Evolutionary conservation across 2,797 vertebrate genomes (phyloP).

Genomic region (Argentina silus): DNA sequence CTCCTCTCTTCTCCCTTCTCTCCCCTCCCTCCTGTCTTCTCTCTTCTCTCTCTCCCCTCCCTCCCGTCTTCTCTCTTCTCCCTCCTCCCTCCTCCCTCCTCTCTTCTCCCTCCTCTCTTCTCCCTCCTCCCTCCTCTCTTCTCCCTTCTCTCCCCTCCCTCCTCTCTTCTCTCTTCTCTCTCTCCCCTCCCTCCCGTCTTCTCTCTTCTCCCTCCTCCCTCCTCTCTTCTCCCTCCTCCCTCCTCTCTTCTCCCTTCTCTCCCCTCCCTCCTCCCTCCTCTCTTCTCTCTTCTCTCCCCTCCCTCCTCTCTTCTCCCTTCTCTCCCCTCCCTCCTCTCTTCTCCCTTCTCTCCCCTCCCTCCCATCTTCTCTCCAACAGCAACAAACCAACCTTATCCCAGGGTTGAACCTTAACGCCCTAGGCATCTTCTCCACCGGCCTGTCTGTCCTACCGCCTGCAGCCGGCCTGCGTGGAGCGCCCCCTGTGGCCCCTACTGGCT

Average conservation of each 20-base stretch:
- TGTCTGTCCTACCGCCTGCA: conserved; percentile 84
- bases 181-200: fast-evolving
- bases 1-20: background rate
- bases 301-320: background rate
- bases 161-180: background rate
- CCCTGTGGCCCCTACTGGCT: conserved; percentile 74
- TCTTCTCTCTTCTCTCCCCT: background rate
- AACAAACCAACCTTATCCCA: conserved; percentile 94
- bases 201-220: background rate
- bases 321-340: fast-evolving
- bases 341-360: background rate
- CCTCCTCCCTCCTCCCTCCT: background rate
- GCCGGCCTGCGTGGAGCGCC: conserved; percentile 79
- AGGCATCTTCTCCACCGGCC: conserved; percentile 92
- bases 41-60: background rate
- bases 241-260: background rate
- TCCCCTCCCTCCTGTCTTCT: background rate
- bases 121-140: background rate
- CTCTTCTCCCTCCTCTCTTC: too few species aligned
- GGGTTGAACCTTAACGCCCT: conserved; percentile 92
- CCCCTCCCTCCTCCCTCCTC: background rate
- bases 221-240: background rate
- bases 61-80: fast-evolving
- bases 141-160: background rate
- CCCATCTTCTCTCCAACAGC: conserved; percentile 70